phyloP scores from a whole-genome alignment of 2,888 invertebrate species.

The Drosophila tanythrix region DNA sequence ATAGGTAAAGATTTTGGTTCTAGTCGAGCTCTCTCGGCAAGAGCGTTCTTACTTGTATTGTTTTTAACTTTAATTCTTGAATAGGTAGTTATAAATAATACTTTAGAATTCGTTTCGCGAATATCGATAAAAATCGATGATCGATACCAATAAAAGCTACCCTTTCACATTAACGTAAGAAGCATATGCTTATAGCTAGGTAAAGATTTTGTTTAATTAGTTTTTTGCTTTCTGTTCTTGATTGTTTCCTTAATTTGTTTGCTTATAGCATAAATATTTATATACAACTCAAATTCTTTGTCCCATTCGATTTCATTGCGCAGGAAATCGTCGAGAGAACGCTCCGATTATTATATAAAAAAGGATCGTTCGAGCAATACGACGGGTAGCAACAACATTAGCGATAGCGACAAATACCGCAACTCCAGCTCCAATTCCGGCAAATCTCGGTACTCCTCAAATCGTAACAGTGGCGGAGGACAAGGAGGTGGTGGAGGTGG shows the following conservation, averaged over 20 bases:
- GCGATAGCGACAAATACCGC: constrained; percentile 79
- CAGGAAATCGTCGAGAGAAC: constrained; percentile 77
- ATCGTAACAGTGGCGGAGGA: constrained; percentile 73
- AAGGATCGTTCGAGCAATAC: constrained; percentile 70
- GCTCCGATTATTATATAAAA: constrained; percentile 81
- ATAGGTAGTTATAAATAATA: neutral
- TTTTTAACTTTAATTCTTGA: neutral
- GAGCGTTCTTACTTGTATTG: neutral
- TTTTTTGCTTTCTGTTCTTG: neutral
- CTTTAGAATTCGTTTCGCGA: neutral
- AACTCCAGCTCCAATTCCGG: constrained; percentile 70
- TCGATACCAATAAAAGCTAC: neutral
- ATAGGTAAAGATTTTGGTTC: neutral
- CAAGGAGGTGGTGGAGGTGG: constrained; percentile 23
- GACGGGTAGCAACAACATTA: constrained; percentile 59
- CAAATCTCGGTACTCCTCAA: constrained; percentile 82
- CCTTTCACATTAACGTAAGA: neutral
- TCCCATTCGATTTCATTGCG: neutral
- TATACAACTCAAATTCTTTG: neutral
- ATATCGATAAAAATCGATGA: neutral
- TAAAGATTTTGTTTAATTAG: neutral
- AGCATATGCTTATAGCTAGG: neutral
- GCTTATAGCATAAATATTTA: neutral
- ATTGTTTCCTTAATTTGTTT: neutral
- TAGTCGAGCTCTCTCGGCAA: neutral